Evolutionary conservation across 2,113 vertebrate species (phyloP).

Genomic region (Castor canadensis): DNA sequence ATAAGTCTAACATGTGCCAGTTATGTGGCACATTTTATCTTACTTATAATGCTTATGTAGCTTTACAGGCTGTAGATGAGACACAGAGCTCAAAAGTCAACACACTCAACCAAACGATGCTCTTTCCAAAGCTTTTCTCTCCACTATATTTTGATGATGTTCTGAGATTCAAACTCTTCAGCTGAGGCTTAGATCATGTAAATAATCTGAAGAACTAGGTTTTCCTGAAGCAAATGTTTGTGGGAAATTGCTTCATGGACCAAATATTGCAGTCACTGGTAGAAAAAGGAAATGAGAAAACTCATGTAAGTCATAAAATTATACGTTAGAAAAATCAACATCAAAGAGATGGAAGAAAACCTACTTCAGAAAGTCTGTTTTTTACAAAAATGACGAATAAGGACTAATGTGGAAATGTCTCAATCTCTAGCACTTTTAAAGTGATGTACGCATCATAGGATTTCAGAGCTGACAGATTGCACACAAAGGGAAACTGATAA

Average conservation of each 20-base stretch:
- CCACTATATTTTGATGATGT: neutral
- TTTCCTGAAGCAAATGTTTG: neutral
- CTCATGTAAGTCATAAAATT: neutral
- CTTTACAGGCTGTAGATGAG: neutral
- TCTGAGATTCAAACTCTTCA: neutral
- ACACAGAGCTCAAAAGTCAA: neutral
- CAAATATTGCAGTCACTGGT: neutral
- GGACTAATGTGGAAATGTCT: neutral
- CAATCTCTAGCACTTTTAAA: neutral
- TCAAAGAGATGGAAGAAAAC: neutral
- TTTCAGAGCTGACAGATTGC: neutral
- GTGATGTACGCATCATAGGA: neutral
- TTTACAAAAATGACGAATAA: no score
- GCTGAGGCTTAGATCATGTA: neutral
- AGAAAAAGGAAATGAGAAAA: neutral
- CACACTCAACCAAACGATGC: neutral
- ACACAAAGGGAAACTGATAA: neutral
- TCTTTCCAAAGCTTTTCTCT: neutral
- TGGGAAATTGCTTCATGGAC: neutral
- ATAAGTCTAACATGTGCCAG: rapidly evolving
- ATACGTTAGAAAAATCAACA: neutral
- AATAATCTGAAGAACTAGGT: neutral
- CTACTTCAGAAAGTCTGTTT: no score
- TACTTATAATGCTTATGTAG: neutral
- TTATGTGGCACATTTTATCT: neutral